These are phyloP conservation scores for Arenaria interpres DNA, from an alignment of 2,113 vertebrate genomes.

Conservation along the genomic window DNA sequence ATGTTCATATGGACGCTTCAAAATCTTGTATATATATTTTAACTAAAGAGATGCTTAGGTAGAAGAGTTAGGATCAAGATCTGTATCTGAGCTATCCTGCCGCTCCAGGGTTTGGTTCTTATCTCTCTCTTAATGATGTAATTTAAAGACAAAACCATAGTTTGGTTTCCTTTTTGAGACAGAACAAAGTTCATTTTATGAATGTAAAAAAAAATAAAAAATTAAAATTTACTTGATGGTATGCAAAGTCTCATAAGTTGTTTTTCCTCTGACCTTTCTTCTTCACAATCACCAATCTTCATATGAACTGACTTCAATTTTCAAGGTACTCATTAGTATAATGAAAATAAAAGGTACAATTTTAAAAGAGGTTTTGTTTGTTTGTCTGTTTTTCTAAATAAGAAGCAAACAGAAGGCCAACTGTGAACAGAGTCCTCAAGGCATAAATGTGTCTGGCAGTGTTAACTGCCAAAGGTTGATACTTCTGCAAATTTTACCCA, in stretches of 20 bases:
- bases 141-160: constrained; percentile 63
- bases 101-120: constrained; percentile 56
- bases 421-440: background rate
- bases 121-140: constrained; percentile 35
- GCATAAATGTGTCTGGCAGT: background rate
- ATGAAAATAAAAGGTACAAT: constrained; percentile 19
- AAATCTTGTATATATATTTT: constrained; percentile 47
- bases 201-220: background rate
- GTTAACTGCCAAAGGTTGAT: background rate
- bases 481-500: background rate
- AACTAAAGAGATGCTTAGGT: constrained; percentile 40
- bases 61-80: constrained; percentile 50
- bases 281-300: constrained; percentile 20
- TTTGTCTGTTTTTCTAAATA: constrained; percentile 43
- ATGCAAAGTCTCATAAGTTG: background rate
- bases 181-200: constrained; percentile 58
- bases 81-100: constrained; percentile 43
- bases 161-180: constrained; percentile 46
- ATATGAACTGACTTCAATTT: constrained; percentile 39
- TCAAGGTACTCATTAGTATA: constrained; percentile 35
- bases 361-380: background rate
- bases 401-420: constrained; percentile 9
- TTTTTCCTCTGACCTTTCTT: constrained; percentile 10
- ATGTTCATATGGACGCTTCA: constrained; percentile 47
- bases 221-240: background rate